These are phyloP conservation scores for Cochlearius cochlearius DNA, from an alignment of 2,113 vertebrate species.

Conservation along the genomic window DNA sequence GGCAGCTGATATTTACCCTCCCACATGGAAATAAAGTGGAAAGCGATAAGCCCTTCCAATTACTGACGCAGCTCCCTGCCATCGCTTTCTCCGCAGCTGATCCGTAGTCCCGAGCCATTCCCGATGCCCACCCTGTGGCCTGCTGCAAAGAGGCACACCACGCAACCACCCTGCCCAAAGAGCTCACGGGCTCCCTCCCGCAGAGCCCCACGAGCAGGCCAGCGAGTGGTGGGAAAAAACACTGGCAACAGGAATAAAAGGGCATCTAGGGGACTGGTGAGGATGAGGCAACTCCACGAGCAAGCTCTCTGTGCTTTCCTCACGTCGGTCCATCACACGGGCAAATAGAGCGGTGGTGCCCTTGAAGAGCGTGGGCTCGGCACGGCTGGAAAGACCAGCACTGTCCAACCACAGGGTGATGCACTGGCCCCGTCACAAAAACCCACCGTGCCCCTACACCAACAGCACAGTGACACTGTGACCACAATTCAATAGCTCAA, in stretches of 20 bases:
- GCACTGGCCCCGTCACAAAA: not conserved
- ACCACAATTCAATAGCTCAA: not conserved
- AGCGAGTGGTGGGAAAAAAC: not conserved
- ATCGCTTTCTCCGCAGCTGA: accelerated
- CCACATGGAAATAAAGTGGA: not conserved
- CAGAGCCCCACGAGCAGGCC: not conserved
- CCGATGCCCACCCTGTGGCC: not conserved
- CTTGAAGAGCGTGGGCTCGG: not conserved
- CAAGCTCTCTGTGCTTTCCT: not conserved
- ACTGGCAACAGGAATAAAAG: not conserved
- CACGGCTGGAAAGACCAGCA: not conserved
- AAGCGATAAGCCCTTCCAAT: not conserved
- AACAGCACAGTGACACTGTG: not conserved
- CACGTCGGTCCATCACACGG: accelerated
- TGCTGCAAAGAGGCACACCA: not conserved
- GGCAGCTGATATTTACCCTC: not conserved
- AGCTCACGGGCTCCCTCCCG: accelerated
- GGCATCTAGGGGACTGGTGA: too few species aligned
- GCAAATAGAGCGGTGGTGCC: not conserved
- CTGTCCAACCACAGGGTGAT: accelerated
- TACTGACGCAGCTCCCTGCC: not conserved
- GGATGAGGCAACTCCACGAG: not conserved
- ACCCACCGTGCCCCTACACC: accelerated
- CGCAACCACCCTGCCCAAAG: not conserved
- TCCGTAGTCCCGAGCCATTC: not conserved